A percentile compares a stretch with the other conserved stretches of the same genome.
Conservation (phyloP, 2,888 invertebrate species). For the Chalcosyrphus nemorum region DNA sequence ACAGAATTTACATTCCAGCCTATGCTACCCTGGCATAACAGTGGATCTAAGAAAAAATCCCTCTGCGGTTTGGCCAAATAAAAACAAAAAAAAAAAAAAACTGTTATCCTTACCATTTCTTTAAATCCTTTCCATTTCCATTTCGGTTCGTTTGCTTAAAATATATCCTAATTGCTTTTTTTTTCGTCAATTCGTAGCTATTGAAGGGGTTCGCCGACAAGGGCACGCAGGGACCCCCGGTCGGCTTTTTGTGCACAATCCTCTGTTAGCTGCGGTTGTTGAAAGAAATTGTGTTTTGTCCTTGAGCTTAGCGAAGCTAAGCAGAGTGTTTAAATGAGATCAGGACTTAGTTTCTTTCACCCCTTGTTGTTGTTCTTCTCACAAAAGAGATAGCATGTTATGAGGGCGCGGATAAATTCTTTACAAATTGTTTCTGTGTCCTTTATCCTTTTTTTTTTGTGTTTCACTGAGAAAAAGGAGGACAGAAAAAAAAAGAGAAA, state of each 20-base stretch:
- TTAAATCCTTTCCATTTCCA: slow-evolving; percentile 62
- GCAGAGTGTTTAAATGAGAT: slow-evolving; percentile 47
- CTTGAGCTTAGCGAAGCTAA: slow-evolving; percentile 37
- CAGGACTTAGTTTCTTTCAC: slow-evolving; percentile 12
- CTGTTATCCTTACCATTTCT: slow-evolving; percentile 45
- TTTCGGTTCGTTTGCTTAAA: slow-evolving; percentile 59
- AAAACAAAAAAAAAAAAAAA: slow-evolving; percentile 7
- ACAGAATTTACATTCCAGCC: not conserved
- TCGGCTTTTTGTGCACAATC: slow-evolving; percentile 8
- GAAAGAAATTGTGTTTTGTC: slow-evolving; percentile 42
- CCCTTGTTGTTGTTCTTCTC: slow-evolving; percentile 9
- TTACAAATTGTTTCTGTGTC: slow-evolving; percentile 58
- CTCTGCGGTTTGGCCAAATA: slow-evolving; percentile 25
- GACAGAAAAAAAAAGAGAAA: slow-evolving; percentile 22
- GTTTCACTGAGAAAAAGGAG: not conserved
- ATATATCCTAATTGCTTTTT: slow-evolving; percentile 55
- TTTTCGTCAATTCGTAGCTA: slow-evolving; percentile 8
- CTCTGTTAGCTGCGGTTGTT: slow-evolving; percentile 30
- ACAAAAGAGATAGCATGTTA: slow-evolving; percentile 37
- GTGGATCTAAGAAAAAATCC: slow-evolving; percentile 6
- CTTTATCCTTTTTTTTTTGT: slow-evolving; percentile 34
- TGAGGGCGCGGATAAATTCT: slow-evolving; percentile 55
- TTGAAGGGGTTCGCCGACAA: not conserved
- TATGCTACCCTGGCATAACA: not conserved
- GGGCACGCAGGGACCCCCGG: not conserved